phyloP scores from a whole-genome alignment of 2,888 invertebrate genomes.

The Diplolepis rosae region DNA sequence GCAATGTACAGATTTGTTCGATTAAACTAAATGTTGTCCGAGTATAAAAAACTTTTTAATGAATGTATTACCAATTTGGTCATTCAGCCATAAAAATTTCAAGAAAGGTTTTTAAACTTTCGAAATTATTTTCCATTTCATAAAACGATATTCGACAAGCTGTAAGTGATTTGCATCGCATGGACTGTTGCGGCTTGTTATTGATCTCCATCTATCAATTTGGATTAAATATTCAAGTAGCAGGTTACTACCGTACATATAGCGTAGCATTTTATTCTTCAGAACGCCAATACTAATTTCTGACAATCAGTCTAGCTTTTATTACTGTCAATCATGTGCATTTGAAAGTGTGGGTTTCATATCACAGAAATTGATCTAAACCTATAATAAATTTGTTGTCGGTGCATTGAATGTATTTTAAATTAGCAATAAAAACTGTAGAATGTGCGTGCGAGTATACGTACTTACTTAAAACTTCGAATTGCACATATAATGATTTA shows the following conservation, averaged over 20 bases:
- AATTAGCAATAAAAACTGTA: neutral
- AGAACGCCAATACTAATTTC: slow-evolving; percentile 17
- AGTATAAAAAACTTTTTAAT: too few species aligned
- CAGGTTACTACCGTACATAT: slow-evolving; percentile 15
- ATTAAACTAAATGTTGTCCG: too few species aligned
- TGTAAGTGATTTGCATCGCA: slow-evolving; percentile 24
- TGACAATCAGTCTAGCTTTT: slow-evolving; percentile 20
- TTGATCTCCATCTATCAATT: slow-evolving; percentile 24
- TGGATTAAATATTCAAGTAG: slow-evolving; percentile 16
- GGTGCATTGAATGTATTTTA: neutral
- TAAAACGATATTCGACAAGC: slow-evolving; percentile 2
- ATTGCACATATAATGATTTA: neutral
- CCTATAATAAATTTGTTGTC: slow-evolving; percentile 15
- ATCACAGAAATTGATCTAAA: neutral
- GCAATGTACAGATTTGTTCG: too few species aligned
- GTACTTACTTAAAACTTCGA: neutral
- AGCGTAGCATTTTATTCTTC: neutral
- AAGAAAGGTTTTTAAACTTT: neutral
- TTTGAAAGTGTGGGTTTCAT: neutral
- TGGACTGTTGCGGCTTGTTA: neutral
- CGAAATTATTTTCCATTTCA: neutral
- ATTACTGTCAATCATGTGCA: slow-evolving; percentile 17
- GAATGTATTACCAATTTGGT: too few species aligned
- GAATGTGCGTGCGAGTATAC: neutral
- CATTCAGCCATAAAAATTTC: neutral